Percentiles rank a stretch among this genome's conserved stretches.
These are phyloP conservation scores for Nyctibius bracteatus DNA, from an alignment of 2,113 vertebrate genomes.

Conservation along the genomic window DNA sequence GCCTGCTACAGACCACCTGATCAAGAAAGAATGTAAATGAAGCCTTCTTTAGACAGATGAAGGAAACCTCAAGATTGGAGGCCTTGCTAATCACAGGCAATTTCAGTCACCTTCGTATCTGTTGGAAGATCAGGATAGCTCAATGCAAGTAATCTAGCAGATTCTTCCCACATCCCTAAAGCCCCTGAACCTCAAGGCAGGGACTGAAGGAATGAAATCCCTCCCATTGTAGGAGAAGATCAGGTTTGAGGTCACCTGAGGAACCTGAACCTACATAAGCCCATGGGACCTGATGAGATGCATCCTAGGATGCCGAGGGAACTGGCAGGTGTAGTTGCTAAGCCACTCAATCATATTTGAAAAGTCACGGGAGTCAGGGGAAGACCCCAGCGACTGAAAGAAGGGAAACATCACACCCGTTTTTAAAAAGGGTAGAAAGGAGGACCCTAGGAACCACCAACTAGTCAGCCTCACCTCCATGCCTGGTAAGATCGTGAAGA, in stretches of 20 bases:
- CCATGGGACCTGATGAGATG: neutral
- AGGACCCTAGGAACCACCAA: neutral
- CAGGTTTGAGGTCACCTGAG: neutral
- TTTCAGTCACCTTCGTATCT: neutral
- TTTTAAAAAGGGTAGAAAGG: neutral
- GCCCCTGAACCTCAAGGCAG: neutral
- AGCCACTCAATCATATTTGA: neutral
- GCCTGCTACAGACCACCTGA: neutral
- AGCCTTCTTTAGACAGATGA: neutral
- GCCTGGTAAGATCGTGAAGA: neutral
- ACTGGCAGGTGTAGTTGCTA: neutral
- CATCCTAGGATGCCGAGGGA: neutral
- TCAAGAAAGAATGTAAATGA: neutral
- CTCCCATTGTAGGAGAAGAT: neutral
- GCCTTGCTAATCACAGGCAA: neutral
- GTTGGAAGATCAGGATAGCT: neutral
- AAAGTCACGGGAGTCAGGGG: neutral
- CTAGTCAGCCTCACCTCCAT: neutral
- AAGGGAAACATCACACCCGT: neutral
- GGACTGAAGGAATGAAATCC: neutral
- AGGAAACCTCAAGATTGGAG: neutral
- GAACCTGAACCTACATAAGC: neutral
- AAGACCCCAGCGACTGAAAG: neutral
- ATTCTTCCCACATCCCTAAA: neutral
- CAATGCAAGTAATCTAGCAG: neutral